phyloP scores from a whole-genome alignment of 1,140 invertebrate species.

The Saccostrea cuccullata region DNA sequence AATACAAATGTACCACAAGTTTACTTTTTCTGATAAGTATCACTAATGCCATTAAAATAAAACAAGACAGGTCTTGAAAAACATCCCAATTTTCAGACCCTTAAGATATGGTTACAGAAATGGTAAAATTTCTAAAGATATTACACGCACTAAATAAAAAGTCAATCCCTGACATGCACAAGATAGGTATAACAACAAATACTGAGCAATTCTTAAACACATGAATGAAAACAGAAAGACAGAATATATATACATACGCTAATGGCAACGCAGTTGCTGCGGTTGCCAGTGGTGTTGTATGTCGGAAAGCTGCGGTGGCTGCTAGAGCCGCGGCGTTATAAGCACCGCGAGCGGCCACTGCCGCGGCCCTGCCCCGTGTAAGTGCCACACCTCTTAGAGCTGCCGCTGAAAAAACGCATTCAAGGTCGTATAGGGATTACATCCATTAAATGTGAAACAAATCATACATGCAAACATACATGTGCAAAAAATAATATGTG shows the following conservation, averaged over 20 bases:
- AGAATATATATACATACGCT: constrained; percentile 84
- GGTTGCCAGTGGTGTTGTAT: constrained; percentile 85
- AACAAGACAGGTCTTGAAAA: constrained; percentile 34
- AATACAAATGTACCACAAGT: constrained; percentile 31
- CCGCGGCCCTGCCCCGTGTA: constrained; percentile 84
- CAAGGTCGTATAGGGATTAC: constrained; percentile 34
- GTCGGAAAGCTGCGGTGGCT: constrained; percentile 82
- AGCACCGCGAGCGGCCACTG: constrained; percentile 84
- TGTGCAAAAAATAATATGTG: constrained; percentile 33
- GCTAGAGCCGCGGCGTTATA: constrained; percentile 81
- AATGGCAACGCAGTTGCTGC: constrained; percentile 87
- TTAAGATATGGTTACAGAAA: constrained; percentile 31
- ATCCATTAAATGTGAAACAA: constrained; percentile 43
- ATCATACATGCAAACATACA: constrained; percentile 43
- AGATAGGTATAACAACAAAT: constrained; percentile 32
- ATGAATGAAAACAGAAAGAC: neutral
- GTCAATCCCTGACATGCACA: constrained; percentile 25
- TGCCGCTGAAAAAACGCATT: constrained; percentile 81
- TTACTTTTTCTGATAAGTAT: constrained; percentile 19
- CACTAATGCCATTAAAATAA: constrained; percentile 37
- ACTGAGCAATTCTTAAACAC: constrained; percentile 31
- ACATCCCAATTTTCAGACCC: constrained; percentile 28
- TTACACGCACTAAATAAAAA: neutral
- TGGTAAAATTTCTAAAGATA: constrained; percentile 29
- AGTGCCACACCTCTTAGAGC: constrained; percentile 85